phyloP scores from a whole-genome alignment of 1,140 invertebrate genomes.

The Camponotus pennsylvanicus region DNA sequence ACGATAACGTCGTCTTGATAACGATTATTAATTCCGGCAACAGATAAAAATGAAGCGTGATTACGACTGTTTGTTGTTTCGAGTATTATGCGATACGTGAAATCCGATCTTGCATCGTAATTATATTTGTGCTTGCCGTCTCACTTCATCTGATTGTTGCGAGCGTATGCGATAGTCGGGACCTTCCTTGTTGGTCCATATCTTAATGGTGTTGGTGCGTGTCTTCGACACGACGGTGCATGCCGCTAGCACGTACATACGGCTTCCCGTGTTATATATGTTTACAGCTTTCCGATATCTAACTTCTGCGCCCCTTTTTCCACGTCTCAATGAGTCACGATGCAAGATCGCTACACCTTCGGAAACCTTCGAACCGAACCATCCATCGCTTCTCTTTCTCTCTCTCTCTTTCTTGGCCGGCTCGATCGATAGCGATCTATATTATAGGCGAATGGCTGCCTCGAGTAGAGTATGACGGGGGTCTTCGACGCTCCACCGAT shows the following conservation, averaged over 20 bases:
- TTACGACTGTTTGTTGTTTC: background rate
- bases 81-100: conserved; percentile 6
- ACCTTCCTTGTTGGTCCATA: background rate
- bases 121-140: conserved; percentile 25
- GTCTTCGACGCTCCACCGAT: conserved; percentile 61
- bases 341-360: conserved; percentile 54
- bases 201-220: conserved; percentile 34
- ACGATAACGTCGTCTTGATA: background rate
- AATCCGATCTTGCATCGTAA: conserved; percentile 23
- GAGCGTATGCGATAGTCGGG: background rate
- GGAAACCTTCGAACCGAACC: background rate
- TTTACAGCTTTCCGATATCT: conserved; percentile 68
- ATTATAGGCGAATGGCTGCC: conserved; percentile 50
- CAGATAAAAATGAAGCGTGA: background rate
- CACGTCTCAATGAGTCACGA: conserved; percentile 74
- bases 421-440: conserved; percentile 69
- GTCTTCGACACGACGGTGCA: conserved; percentile 28
- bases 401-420: conserved; percentile 21
- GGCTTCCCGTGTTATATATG: conserved; percentile 67
- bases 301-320: conserved; percentile 62
- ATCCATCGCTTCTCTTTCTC: background rate
- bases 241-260: conserved; percentile 57
- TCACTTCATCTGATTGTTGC: conserved; percentile 7
- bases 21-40: background rate
- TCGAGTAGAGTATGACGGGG: conserved; percentile 62